Conservation (phyloP, 2,797 vertebrate species). For the Percopsis omiscomaycus region DNA sequence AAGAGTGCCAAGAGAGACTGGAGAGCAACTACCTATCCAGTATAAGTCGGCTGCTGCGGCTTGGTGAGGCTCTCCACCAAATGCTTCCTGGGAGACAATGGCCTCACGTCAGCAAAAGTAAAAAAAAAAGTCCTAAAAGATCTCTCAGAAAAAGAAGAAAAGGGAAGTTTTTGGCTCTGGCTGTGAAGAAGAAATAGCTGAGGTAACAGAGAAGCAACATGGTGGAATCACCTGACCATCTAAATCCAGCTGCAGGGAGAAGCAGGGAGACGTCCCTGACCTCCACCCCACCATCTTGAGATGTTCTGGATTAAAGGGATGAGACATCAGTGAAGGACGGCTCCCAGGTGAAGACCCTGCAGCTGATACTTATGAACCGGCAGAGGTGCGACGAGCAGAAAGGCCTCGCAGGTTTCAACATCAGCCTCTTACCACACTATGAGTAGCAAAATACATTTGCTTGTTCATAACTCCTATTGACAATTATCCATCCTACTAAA, state of each 20-base stretch:
- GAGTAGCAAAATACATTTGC: no score
- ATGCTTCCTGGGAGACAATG: neutral
- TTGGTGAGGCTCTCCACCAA: neutral
- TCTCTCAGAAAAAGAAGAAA: neutral
- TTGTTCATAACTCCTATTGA: no score
- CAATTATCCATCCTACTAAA: no score
- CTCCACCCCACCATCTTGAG: slow-evolving; percentile 1
- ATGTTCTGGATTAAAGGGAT: slow-evolving; percentile 11
- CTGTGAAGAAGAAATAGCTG: slow-evolving; percentile 1
- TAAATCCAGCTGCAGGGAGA: neutral
- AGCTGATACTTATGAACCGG: no score
- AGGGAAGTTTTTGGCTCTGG: slow-evolving; percentile 13
- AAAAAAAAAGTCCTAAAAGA: neutral
- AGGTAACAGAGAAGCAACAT: neutral
- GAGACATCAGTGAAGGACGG: slow-evolving; percentile 11
- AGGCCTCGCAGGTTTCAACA: no score
- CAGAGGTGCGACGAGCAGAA: no score
- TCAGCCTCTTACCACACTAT: neutral
- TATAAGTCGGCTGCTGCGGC: neutral
- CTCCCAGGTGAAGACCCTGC: slow-evolving; percentile 7
- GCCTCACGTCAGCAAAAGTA: neutral
- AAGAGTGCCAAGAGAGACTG: neutral
- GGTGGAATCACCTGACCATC: neutral
- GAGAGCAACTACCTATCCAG: slow-evolving; percentile 9
- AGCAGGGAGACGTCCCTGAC: neutral